phyloP scores from a whole-genome alignment of 2,888 invertebrate species.

The Melanophora roralis region DNA sequence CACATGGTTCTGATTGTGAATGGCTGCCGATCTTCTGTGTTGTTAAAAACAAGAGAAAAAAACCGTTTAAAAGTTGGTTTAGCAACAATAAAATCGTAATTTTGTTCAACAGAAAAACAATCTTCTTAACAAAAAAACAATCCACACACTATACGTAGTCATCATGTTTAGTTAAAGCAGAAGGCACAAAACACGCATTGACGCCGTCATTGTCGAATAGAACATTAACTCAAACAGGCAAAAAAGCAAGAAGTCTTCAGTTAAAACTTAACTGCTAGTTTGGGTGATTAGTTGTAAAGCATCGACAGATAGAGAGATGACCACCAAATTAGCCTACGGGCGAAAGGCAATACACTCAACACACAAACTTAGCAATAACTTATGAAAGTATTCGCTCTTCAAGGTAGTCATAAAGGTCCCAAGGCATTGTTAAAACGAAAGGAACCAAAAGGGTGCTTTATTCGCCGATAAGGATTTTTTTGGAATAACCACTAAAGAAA shows the following conservation, averaged over 20 bases:
- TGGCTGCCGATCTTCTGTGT: conserved; percentile 54
- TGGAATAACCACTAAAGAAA: too few species aligned
- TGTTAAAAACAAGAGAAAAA: conserved; percentile 1
- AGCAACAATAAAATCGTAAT: conserved; percentile 59
- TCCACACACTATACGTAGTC: conserved; percentile 22
- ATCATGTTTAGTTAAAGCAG: conserved; percentile 8
- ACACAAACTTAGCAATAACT: conserved; percentile 52
- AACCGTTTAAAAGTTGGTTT: conserved; percentile 31
- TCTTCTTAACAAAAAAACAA: neutral
- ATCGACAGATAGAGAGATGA: conserved; percentile 31
- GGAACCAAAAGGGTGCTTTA: too few species aligned
- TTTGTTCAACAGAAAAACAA: conserved; percentile 7
- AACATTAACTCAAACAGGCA: conserved; percentile 14
- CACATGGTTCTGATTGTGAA: conserved; percentile 38
- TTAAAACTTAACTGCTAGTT: conserved; percentile 14
- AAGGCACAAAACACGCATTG: neutral
- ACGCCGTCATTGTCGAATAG: neutral
- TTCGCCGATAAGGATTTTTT: too few species aligned
- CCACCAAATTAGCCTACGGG: conserved; percentile 60
- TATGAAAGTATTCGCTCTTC: conserved; percentile 34
- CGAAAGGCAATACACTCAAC: conserved; percentile 51
- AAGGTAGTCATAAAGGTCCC: neutral
- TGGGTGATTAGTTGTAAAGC: neutral
- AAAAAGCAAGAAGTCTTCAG: conserved; percentile 26
- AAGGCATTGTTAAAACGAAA: too few species aligned